These are phyloP conservation scores for Dunckerocampus dactyliophorus DNA, from an alignment of 2,113 vertebrate species.

Conservation along the genomic window DNA sequence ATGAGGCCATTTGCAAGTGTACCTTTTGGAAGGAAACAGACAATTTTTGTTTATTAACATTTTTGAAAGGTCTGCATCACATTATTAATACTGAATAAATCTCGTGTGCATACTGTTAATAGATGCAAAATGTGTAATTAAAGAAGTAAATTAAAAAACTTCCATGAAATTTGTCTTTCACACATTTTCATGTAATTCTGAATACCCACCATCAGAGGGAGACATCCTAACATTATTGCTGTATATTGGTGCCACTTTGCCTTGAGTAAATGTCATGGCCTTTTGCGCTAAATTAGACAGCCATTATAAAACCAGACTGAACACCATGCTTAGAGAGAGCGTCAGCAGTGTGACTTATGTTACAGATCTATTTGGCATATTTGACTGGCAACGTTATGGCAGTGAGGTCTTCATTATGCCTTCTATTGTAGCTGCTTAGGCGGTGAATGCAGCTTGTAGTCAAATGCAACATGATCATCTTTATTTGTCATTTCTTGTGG, in stretches of 20 bases:
- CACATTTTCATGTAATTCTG: background rate
- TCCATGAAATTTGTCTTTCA: too few species aligned
- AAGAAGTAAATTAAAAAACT: too few species aligned
- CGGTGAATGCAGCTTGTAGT: too few species aligned
- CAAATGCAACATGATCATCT: background rate
- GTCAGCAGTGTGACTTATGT: slow-evolving; percentile 12
- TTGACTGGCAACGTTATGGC: background rate
- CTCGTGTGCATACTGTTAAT: too few species aligned
- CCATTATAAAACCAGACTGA: background rate
- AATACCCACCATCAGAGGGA: slow-evolving; percentile 52
- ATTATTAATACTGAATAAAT: too few species aligned
- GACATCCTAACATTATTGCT: slow-evolving; percentile 7
- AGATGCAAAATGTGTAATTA: too few species aligned
- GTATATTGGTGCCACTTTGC: slow-evolving; percentile 8
- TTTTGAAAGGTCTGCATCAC: too few species aligned
- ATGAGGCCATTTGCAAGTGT: background rate
- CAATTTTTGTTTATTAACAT: too few species aligned
- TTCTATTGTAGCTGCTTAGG: background rate
- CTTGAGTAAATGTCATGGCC: background rate
- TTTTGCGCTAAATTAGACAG: background rate
- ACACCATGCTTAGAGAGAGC: slow-evolving; percentile 13
- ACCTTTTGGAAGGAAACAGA: background rate
- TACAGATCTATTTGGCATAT: slow-evolving; percentile 6
- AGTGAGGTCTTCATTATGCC: background rate
- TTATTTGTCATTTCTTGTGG: background rate